Evolutionary conservation across 92 coral and sea anemone species (phyloP), one percentile per base, ranked within the genome.

Genomic region (Pocillopora meandrina): DNA sequence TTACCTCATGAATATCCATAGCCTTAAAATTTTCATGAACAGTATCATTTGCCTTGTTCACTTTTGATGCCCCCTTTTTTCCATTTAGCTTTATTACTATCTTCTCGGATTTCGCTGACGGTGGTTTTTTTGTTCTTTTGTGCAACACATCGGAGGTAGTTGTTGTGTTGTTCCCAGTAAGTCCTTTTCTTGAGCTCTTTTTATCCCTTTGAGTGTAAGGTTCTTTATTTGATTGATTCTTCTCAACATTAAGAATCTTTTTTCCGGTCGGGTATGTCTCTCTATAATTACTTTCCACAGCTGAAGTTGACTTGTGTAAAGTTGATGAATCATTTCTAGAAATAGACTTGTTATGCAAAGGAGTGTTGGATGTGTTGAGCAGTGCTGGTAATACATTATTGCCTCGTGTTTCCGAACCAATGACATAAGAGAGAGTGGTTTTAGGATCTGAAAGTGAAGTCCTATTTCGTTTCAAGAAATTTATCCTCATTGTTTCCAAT

Each of bases 401-500:
- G 13, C 16, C 15, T 34, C 16, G 23, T 13, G 31, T 11, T 31
- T 71, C 55, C 14, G 61, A 70, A 34, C 26, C 69, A 16, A 12
- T 61, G 36, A 13, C 8, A 36, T 72, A 17, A 35, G 77, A 33
- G 36, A 9, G 19, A 2, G 64, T 4, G 17, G 55, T 81, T 81
- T 36, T 16, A 42, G 52, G 42, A 10, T 36, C 13, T 10, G 20
- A 33, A 18, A 69, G 77, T 3, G 77, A 57, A 15, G 55, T 60
- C 31, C 52, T 42, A 17, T 34, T 58, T 68, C 60, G 71, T 70
- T n/a, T 56, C 55, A 71, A 70, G 34, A 81, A 81, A 66, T 70
- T 71, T 58, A 81, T 81, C 57, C 60, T 81, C 16, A 81, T 15
- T 5, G 62, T 59, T 34, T 81, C 85, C 47, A 10, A 10, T 65